phyloP scores from a whole-genome alignment of 1,140 invertebrate species.

The Tribolium madens region DNA sequence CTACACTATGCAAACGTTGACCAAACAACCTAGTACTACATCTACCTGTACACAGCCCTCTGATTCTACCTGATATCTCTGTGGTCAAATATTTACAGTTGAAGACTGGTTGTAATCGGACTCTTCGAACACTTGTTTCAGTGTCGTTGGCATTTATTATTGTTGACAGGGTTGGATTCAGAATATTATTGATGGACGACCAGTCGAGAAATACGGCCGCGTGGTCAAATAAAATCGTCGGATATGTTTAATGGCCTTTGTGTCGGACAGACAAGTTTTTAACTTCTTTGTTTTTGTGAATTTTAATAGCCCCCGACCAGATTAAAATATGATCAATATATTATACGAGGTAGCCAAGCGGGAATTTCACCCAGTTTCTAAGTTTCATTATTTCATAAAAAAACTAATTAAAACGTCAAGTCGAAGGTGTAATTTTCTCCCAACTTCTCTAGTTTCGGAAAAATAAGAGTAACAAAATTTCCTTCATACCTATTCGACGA shows the following conservation, averaged over 20 bases:
- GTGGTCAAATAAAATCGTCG: conserved; percentile 35
- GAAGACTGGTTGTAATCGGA: conserved; percentile 58
- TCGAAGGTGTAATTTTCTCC: neutral
- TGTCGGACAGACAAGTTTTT: conserved; percentile 23
- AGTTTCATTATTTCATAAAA: neutral
- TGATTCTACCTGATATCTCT: conserved; percentile 48
- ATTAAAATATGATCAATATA: conserved; percentile 3
- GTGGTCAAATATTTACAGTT: conserved; percentile 54
- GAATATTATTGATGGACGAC: conserved; percentile 53
- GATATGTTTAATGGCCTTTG: conserved; percentile 27
- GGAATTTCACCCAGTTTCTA: neutral
- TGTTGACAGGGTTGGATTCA: conserved; percentile 52
- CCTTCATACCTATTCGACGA: neutral
- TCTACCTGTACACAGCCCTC: conserved; percentile 4
- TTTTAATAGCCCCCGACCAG: conserved; percentile 15
- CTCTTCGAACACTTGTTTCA: conserved; percentile 57
- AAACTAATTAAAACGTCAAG: neutral
- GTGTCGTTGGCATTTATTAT: conserved; percentile 58
- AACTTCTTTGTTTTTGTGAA: conserved; percentile 30
- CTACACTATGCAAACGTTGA: conserved; percentile 8
- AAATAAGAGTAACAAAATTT: neutral
- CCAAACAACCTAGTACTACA: neutral
- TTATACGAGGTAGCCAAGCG: neutral
- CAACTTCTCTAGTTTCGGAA: neutral
- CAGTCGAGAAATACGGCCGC: conserved; percentile 26